phyloP scores from a whole-genome alignment of 2,797 vertebrate genomes.

The Threskiornis aethiopicus region DNA sequence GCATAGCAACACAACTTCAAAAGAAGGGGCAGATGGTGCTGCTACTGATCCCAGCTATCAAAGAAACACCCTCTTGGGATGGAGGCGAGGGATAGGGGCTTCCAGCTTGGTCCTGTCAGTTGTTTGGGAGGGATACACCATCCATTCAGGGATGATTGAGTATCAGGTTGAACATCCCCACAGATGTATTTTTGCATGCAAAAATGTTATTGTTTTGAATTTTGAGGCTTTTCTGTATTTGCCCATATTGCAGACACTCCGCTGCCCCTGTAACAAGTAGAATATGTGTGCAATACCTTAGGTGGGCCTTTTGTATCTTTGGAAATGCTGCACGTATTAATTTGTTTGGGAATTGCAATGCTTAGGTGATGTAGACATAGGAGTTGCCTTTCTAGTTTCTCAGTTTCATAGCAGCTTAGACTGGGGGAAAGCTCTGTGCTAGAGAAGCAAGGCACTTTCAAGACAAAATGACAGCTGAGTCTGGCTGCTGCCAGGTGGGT shows the following conservation, averaged over 20 bases:
- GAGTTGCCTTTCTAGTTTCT: neutral
- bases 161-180: neutral
- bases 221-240: constrained; percentile 1
- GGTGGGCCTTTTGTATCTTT: neutral
- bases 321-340: neutral
- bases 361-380: neutral
- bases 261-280: neutral
- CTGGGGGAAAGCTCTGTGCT: neutral
- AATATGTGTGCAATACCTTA: neutral
- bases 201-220: neutral
- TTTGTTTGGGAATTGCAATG: neutral
- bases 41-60: constrained; percentile 2
- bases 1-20: neutral
- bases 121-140: neutral
- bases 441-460: neutral
- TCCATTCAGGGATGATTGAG: neutral
- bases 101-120: neutral
- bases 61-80: neutral
- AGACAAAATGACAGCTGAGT: neutral
- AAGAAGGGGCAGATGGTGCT: constrained; percentile 14
- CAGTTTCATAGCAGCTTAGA: neutral
- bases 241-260: neutral
- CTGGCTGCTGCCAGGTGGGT: neutral
- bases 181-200: neutral
- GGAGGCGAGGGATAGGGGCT: neutral